These are phyloP conservation scores for Zeus faber DNA, from an alignment of 2,113 vertebrate genomes.

Conservation along the genomic window DNA sequence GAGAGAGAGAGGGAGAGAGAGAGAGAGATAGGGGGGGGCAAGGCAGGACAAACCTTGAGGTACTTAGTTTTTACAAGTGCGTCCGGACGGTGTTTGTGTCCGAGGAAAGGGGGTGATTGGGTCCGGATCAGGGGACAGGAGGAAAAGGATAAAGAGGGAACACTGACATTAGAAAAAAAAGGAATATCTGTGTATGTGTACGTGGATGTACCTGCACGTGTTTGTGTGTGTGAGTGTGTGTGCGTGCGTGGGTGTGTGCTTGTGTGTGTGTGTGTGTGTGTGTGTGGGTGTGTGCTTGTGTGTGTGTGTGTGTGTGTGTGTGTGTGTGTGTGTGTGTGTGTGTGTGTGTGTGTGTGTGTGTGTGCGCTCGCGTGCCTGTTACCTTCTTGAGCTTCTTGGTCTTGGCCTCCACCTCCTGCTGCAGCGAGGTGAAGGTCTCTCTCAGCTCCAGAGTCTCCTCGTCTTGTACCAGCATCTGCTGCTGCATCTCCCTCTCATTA, in stretches of 20 bases:
- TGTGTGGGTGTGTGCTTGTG: neutral
- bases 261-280: neutral
- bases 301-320: slow-evolving; percentile 15
- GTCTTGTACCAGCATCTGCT: slow-evolving; percentile 87
- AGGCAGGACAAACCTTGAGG: slow-evolving; percentile 17
- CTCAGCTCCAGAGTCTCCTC: slow-evolving; percentile 94
- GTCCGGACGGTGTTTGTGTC: slow-evolving; percentile 50
- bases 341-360: neutral
- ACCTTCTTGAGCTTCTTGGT: slow-evolving; percentile 99
- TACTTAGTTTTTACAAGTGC: slow-evolving; percentile 49
- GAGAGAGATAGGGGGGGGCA: neutral
- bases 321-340: neutral
- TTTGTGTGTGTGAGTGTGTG: neutral
- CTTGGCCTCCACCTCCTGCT: slow-evolving; percentile 96
- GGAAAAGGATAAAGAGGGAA: slow-evolving; percentile 45
- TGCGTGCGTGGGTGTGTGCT: neutral
- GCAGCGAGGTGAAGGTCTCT: slow-evolving; percentile 91
- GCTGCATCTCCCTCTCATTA: slow-evolving; percentile 90
- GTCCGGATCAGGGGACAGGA: slow-evolving; percentile 41
- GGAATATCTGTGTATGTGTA: neutral
- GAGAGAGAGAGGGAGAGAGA: neutral
- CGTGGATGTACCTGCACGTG: slow-evolving; percentile 6
- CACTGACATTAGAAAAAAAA: slow-evolving; percentile 38
- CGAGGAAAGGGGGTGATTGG: slow-evolving; percentile 40
- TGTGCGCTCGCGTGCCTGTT: slow-evolving; percentile 9